These are phyloP conservation scores for Diachasmimorpha longicaudata DNA, from an alignment of 1,140 invertebrate genomes.

Conservation along the genomic window DNA sequence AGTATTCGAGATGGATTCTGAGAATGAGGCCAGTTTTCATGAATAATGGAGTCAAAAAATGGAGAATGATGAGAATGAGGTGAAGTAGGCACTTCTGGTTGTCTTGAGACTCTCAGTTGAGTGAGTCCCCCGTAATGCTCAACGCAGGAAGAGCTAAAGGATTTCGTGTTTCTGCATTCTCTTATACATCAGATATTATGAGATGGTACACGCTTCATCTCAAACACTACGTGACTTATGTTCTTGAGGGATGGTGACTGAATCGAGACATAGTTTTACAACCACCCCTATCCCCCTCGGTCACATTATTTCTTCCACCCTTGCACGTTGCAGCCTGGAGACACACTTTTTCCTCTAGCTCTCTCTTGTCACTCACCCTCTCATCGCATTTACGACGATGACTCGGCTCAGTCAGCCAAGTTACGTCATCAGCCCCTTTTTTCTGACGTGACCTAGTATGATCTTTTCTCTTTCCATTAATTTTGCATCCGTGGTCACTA, in stretches of 20 bases:
- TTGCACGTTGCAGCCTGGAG: conserved; percentile 35
- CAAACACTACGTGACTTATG: background rate
- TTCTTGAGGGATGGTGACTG: background rate
- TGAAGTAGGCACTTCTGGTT: background rate
- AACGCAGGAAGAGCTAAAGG: background rate
- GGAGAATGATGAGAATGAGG: background rate
- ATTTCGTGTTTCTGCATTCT: background rate
- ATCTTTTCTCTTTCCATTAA: conserved; percentile 18
- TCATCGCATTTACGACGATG: background rate
- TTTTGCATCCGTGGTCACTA: conserved; percentile 21
- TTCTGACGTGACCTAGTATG: conserved; percentile 16
- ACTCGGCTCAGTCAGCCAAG: conserved; percentile 22
- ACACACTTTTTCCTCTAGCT: conserved; percentile 48
- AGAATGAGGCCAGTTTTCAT: background rate
- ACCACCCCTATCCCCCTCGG: too few relatives aligned
- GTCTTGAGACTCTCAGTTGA: background rate
- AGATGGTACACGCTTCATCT: background rate
- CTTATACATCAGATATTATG: background rate
- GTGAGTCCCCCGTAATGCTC: background rate
- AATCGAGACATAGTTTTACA: background rate
- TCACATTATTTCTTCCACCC: background rate
- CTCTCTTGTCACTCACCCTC: background rate
- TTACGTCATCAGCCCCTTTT: conserved; percentile 17
- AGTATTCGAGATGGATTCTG: background rate
- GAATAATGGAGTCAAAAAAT: background rate